Evolutionary conservation across 2,888 invertebrate species (phyloP).

Genomic region (Blastobasis adustella): DNA sequence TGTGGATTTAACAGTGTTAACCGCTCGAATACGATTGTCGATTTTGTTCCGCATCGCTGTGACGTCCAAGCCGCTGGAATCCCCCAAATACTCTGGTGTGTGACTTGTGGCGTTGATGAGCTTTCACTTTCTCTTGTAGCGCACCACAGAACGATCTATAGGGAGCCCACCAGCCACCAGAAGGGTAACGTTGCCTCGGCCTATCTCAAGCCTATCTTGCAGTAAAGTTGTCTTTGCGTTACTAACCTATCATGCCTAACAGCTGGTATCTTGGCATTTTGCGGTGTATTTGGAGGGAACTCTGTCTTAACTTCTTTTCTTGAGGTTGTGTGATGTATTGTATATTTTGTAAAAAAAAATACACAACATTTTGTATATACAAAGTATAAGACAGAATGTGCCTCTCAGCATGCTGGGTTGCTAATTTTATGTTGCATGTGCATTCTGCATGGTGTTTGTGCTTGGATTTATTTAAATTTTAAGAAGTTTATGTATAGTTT

Average conservation of each 20-base stretch:
- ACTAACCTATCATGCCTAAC: conserved; percentile 38
- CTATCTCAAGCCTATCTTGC: conserved; percentile 30
- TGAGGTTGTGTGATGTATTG: conserved; percentile 14
- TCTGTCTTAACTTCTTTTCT: conserved; percentile 34
- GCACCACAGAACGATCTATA: conserved; percentile 55
- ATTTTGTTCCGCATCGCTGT: background rate
- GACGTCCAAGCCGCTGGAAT: background rate
- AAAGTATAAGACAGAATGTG: conserved; percentile 44
- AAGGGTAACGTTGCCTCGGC: conserved; percentile 63
- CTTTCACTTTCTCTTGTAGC: conserved; percentile 68
- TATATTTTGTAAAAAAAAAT: conserved; percentile 32
- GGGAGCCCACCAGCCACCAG: conserved; percentile 63
- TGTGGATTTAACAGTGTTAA: conserved; percentile 14
- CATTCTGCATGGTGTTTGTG: conserved; percentile 7
- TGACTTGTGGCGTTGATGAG: conserved; percentile 54
- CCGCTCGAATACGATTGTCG: conserved; percentile 2
- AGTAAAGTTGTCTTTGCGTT: conserved; percentile 46
- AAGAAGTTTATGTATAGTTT: background rate
- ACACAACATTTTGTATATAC: conserved; percentile 20
- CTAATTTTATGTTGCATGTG: conserved; percentile 19
- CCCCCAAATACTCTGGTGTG: conserved; percentile 37
- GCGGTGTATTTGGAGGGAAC: conserved; percentile 43
- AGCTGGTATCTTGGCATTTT: conserved; percentile 56
- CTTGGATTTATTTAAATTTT: background rate
- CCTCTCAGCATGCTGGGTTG: conserved; percentile 24